These are phyloP conservation scores for Pyrocephalus nanus DNA, from an alignment of 2,797 vertebrate species.

Conservation along the genomic window DNA sequence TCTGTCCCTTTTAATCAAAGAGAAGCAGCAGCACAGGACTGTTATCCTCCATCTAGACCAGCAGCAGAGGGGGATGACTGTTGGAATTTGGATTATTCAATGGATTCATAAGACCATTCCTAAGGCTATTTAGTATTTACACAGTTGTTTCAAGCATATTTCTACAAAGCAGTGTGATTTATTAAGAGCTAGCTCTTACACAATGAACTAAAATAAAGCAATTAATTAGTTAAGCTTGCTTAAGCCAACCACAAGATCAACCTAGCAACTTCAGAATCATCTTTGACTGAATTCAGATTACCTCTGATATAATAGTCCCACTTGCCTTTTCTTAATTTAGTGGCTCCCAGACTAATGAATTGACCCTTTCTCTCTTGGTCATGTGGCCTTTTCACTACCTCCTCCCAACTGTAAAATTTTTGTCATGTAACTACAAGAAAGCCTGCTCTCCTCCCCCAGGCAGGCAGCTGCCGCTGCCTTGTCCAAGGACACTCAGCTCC, in stretches of 20 bases:
- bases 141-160: conserved; percentile 45
- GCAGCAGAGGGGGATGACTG: neutral
- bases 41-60: neutral
- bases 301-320: neutral
- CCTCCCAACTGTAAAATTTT: conserved; percentile 40
- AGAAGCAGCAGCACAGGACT: neutral
- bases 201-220: conserved; percentile 26
- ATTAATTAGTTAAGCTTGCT: conserved; percentile 60
- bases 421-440: neutral
- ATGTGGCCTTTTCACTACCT: conserved; percentile 19
- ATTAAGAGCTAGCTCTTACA: conserved; percentile 44
- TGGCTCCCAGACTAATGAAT: conserved; percentile 27
- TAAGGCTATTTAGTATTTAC: conserved; percentile 56
- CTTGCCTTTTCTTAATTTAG: conserved; percentile 38
- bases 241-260: conserved; percentile 11
- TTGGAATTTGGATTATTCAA: conserved; percentile 35
- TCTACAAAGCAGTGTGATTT: conserved; percentile 36
- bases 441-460: neutral
- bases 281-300: neutral
- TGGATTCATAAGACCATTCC: conserved; percentile 17
- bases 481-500: neutral
- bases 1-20: neutral
- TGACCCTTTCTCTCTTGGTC: conserved; percentile 31
- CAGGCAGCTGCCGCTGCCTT: neutral
- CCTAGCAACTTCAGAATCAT: conserved; percentile 28